Evolutionary conservation across 1,140 invertebrate species (phyloP), one percentile per base, ranked within the genome.

Genomic region (Drosophila lacertosa): DNA sequence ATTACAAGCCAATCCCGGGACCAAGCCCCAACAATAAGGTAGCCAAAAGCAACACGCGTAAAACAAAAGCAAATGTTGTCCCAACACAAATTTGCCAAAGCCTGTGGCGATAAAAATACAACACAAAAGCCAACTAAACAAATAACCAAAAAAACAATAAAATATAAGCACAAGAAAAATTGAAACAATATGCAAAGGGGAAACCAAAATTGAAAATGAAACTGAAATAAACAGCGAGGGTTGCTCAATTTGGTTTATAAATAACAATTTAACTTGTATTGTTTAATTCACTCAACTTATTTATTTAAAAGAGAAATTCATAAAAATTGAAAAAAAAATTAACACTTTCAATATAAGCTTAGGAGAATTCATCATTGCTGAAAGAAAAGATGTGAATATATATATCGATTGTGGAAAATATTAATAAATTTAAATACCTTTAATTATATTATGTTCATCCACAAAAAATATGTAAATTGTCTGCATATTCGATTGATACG

Each of bases 1-100:
- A 42, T 50, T 67, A 62, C 44, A 53, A 53, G 13, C 11, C 26
- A 24, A 32, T 63, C 39, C 37, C 13, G 7, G 4, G 2, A n/a
- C 29, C 26, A 32, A 24, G 26, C 3, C 16, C 3, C 16, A 40
- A 58, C 44, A 66, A 66, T 59, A 24, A 32, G 37, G 33, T 58
- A 55, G 63, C 63, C 63, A 48, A 29, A 35, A 37, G 18, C 37
- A 59, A 53, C 22, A 13, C 22, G 22, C 16, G n/a, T 68, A 32
- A 54, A 54, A 68, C 65, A 68, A 62, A 53, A 40, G 15, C 26
- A 51, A 60, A 48, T 44, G 15, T 66, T 59, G 35, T 53, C 29
- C 26, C 59, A 68, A 45, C 29, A 67, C 54, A 63, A 32, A 35
- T 47, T 35, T 55, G 50, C 16, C 58, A 55, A 54, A 63, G 63